phyloP scores from a whole-genome alignment of 1,140 invertebrate genomes.

The Tyrophagus putrescentiae region DNA sequence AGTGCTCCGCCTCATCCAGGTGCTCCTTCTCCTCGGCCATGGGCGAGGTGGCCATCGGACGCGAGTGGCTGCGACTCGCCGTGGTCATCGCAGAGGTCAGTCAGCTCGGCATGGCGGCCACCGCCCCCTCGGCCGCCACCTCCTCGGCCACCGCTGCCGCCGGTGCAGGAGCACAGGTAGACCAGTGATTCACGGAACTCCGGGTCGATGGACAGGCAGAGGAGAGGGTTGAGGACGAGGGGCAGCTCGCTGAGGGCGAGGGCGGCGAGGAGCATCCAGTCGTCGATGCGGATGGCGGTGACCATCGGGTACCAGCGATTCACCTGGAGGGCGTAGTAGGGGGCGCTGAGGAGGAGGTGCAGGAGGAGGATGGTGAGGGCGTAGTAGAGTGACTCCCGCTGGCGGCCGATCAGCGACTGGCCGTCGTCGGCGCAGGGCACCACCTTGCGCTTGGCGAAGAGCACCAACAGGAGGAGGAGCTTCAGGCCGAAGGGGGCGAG shows the following conservation, averaged over 20 bases:
- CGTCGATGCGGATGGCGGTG: not conserved
- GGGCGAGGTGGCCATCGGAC: slow-evolving; percentile 18
- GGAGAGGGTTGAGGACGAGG: slow-evolving; percentile 16
- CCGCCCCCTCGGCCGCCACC: no score
- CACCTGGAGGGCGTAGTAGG: slow-evolving; percentile 13
- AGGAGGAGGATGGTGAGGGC: slow-evolving; percentile 1
- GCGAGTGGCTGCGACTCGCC: slow-evolving; percentile 18
- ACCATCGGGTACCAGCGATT: slow-evolving; percentile 6
- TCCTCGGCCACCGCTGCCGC: not conserved
- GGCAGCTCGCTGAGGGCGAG: slow-evolving; percentile 6
- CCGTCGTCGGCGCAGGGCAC: slow-evolving; percentile 13
- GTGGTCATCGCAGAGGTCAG: slow-evolving; percentile 14
- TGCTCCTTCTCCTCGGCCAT: slow-evolving; percentile 19
- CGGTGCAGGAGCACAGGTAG: slow-evolving; percentile 8
- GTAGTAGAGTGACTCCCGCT: slow-evolving; percentile 18
- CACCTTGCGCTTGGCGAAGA: slow-evolving; percentile 13
- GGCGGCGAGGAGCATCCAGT: slow-evolving; percentile 5
- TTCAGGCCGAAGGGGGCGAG: slow-evolving; percentile 7
- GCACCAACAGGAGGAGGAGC: not conserved
- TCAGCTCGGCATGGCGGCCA: not conserved
- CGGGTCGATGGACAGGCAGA: slow-evolving; percentile 11
- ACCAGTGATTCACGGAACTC: slow-evolving; percentile 17
- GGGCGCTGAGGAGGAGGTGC: slow-evolving; percentile 11
- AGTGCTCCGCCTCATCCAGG: slow-evolving; percentile 15
- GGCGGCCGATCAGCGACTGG: slow-evolving; percentile 9